Conservation (phyloP, 2,888 invertebrate genomes). For the Epinotia nisella region DNA sequence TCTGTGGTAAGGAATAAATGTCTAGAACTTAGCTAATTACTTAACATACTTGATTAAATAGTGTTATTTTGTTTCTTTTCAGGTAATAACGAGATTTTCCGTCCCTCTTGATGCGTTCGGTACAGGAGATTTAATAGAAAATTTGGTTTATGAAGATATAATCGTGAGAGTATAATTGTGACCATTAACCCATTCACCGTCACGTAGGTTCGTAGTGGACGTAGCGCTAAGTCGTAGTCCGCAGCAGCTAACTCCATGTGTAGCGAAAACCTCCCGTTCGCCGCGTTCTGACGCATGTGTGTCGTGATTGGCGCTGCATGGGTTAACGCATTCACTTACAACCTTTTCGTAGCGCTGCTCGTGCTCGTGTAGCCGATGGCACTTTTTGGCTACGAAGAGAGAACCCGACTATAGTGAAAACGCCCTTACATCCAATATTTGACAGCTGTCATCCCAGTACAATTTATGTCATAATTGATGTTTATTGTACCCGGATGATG, state of each 20-base stretch:
- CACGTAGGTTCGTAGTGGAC: too few species aligned
- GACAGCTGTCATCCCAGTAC: too few species aligned
- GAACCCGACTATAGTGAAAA: not conserved
- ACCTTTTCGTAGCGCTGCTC: too few species aligned
- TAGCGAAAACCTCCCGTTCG: too few species aligned
- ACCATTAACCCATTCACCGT: not conserved
- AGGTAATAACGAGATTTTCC: conserved; percentile 30
- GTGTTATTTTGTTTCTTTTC: conserved; percentile 27
- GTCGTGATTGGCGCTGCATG: too few species aligned
- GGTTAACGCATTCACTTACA: too few species aligned
- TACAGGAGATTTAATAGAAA: not conserved
- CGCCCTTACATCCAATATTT: too few species aligned
- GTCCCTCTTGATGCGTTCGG: not conserved
- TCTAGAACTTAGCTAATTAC: conserved; percentile 7
- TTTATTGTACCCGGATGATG: too few species aligned
- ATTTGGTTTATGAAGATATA: not conserved
- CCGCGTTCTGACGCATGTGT: too few species aligned
- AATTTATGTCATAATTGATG: too few species aligned
- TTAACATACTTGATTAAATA: conserved; percentile 4
- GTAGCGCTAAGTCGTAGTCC: too few species aligned
- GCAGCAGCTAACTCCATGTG: too few species aligned
- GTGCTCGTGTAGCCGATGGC: not conserved
- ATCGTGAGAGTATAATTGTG: not conserved
- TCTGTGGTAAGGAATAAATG: not conserved
- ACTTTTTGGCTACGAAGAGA: not conserved